Percentiles rank a stretch among this genome's conserved stretches.
phyloP scores from a whole-genome alignment of 2,888 invertebrate genomes.

The Rotaria magnacalcarata region DNA sequence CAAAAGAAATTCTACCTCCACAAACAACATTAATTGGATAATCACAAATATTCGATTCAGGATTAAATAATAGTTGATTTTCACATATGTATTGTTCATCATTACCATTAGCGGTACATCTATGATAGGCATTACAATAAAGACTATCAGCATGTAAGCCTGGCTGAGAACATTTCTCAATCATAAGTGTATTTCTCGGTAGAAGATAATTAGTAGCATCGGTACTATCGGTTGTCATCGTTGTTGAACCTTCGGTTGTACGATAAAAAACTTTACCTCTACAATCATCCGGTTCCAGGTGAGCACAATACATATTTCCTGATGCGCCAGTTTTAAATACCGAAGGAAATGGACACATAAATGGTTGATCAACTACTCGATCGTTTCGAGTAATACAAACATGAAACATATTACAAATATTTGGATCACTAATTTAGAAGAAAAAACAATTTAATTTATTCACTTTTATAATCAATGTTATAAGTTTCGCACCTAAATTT shows the following conservation, averaged over 20 bases:
- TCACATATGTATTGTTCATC: slow-evolving; percentile 43
- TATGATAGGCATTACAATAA: slow-evolving; percentile 43
- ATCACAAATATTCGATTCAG: slow-evolving; percentile 42
- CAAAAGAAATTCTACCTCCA: slow-evolving; percentile 13
- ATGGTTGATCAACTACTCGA: slow-evolving; percentile 42
- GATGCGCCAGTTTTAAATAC: slow-evolving; percentile 38
- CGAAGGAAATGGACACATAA: slow-evolving; percentile 42
- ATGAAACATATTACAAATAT: slow-evolving; percentile 46
- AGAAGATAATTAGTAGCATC: neutral
- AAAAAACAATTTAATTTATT: neutral
- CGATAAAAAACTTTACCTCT: slow-evolving; percentile 38
- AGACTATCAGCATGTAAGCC: slow-evolving; percentile 21
- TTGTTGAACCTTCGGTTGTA: neutral
- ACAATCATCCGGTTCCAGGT: slow-evolving; percentile 40
- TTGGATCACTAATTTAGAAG: neutral
- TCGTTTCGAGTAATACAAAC: slow-evolving; percentile 41
- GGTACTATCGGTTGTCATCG: neutral
- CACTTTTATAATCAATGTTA: neutral
- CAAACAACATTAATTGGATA: slow-evolving; percentile 46
- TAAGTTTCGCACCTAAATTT: neutral
- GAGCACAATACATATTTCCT: slow-evolving; percentile 44
- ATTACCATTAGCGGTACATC: slow-evolving; percentile 20
- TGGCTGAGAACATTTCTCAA: neutral
- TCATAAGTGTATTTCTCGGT: slow-evolving; percentile 18
- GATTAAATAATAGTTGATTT: slow-evolving; percentile 45